Conservation (phyloP, 2,113 vertebrate species). For the Periophthalmodon schlosseri region DNA sequence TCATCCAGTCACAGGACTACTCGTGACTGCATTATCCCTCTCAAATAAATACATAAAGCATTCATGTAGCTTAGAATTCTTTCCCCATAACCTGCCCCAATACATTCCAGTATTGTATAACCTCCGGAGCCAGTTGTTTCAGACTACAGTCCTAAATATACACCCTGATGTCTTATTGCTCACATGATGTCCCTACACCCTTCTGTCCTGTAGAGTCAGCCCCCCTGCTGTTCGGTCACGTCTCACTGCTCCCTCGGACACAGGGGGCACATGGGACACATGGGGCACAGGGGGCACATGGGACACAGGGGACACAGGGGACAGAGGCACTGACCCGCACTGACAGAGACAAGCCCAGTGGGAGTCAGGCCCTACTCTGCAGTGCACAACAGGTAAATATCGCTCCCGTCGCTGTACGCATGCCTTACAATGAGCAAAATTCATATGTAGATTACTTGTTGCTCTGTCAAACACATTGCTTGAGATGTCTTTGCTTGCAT, state of each 20-base stretch:
- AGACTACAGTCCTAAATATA: constrained; percentile 22
- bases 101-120: background rate
- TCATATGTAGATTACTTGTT: constrained; percentile 66
- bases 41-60: too few species aligned
- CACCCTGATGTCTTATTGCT: constrained; percentile 38
- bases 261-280: too few species aligned
- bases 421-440: constrained; percentile 67
- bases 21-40: too few species aligned
- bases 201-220: constrained; percentile 21
- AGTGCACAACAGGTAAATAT: constrained; percentile 70
- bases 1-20: too few species aligned
- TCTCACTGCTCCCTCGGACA: constrained; percentile 43
- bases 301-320: too few species aligned
- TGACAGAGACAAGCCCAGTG: constrained; percentile 50
- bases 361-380: constrained; percentile 48
- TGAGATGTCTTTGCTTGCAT: constrained; percentile 31
- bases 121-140: constrained; percentile 2
- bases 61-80: background rate
- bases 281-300: too few species aligned
- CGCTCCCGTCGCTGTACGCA: constrained; percentile 55
- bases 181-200: constrained; percentile 26
- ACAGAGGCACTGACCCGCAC: constrained; percentile 45
- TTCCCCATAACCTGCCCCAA: background rate
- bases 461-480: constrained; percentile 25
- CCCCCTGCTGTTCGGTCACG: constrained; percentile 46